A percentile compares a stretch with the other conserved stretches of the same genome.
phyloP scores from a whole-genome alignment of 2,888 invertebrate genomes.

The Melolontha melolontha region DNA sequence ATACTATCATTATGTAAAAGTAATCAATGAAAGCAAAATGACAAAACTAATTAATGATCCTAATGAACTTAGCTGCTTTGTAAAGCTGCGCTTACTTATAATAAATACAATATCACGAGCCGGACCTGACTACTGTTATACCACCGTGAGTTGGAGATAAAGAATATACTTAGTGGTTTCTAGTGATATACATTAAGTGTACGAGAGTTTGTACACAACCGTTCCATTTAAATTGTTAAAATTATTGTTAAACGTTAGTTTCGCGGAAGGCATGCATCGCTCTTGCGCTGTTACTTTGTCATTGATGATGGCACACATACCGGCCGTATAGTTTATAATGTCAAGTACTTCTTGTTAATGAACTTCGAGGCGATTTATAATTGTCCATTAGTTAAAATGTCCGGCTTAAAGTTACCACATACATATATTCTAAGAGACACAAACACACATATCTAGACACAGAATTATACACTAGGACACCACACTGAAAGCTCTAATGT shows the following conservation, averaged over 20 bases:
- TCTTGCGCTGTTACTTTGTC: constrained; percentile 21
- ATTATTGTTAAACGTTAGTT: constrained; percentile 38
- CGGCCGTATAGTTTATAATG: constrained; percentile 25
- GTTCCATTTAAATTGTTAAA: constrained; percentile 41
- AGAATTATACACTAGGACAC: not conserved
- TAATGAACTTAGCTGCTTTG: too few species aligned
- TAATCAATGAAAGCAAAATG: too few species aligned
- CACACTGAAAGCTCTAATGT: constrained; percentile 11
- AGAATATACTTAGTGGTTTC: too few species aligned
- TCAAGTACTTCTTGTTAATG: constrained; percentile 34
- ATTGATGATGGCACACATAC: constrained; percentile 28
- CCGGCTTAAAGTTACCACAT: constrained; percentile 10
- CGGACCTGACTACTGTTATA: too few species aligned
- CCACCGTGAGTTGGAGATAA: too few species aligned
- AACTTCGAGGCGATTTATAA: constrained; percentile 27
- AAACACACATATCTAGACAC: constrained; percentile 1
- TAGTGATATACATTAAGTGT: too few species aligned
- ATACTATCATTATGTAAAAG: too few species aligned
- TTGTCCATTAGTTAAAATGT: constrained; percentile 30
- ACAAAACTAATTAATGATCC: too few species aligned
- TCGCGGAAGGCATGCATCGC: constrained; percentile 29
- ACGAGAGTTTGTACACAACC: not conserved
- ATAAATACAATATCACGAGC: too few species aligned
- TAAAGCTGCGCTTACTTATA: too few species aligned
- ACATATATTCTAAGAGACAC: constrained; percentile 17